phyloP scores from a whole-genome alignment of 37 sponge, comb jelly and placozoan species.

The Chondrilla cf. caribensis region DNA sequence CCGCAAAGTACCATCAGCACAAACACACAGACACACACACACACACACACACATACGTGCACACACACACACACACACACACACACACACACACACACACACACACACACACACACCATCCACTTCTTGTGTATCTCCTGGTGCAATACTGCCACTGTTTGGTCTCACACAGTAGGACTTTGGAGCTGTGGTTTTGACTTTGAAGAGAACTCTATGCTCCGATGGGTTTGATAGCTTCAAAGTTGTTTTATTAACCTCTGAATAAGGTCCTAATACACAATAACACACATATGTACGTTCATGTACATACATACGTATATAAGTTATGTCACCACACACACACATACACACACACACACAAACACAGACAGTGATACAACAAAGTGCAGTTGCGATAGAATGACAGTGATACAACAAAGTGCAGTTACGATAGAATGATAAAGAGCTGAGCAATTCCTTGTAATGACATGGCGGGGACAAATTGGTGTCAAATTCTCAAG shows the following conservation, averaged over 20 bases:
- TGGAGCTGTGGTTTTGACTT: slow-evolving; percentile 98
- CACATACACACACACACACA: neutral
- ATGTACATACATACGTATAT: neutral
- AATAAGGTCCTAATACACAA: slow-evolving; percentile 66
- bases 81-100: neutral
- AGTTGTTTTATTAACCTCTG: slow-evolving; percentile 64
- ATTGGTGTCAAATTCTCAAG: too few relatives aligned
- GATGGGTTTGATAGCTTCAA: slow-evolving; percentile 75
- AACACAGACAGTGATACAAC: neutral
- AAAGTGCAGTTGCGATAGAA: neutral
- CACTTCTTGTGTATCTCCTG: slow-evolving; percentile 52
- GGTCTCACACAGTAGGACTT: slow-evolving; percentile 96
- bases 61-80: neutral
- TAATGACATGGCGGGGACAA: too few relatives aligned
- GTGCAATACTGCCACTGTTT: slow-evolving; percentile 81
- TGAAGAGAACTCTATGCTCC: slow-evolving; percentile 76
- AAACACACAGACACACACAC: too few relatives aligned
- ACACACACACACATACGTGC: neutral
- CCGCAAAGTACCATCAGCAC: neutral
- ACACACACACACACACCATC: slow-evolving; percentile 49
- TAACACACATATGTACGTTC: neutral
- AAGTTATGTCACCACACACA: neutral
- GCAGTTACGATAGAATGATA: neutral
- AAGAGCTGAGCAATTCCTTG: too few relatives aligned
- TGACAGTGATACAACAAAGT: neutral